Conservation (phyloP, 2,888 invertebrate species). For the Papilio protenor region DNA sequence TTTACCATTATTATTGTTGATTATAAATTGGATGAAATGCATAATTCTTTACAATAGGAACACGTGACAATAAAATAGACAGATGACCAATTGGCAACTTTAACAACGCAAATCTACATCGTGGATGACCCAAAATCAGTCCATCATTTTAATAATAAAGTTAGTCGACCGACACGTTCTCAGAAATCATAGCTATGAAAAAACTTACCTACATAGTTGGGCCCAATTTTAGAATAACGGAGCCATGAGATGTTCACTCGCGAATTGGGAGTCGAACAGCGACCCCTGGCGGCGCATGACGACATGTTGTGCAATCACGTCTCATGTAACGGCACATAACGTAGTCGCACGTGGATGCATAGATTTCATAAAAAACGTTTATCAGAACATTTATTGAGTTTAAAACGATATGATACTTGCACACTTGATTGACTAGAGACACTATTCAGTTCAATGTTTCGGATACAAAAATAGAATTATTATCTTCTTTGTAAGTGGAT, state of each 20-base stretch:
- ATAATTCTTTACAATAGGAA: background rate
- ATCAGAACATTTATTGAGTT: background rate
- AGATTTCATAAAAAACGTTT: background rate
- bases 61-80: background rate
- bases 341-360: constrained; percentile 12
- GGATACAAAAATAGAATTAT: background rate
- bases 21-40: background rate
- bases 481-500: background rate
- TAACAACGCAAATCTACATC: constrained; percentile 7
- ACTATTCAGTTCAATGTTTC: background rate
- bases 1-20: background rate
- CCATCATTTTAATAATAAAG: constrained; percentile 32
- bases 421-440: background rate
- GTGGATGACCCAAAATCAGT: constrained; percentile 26
- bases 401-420: background rate
- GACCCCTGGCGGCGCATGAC: constrained; percentile 34
- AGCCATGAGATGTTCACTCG: constrained; percentile 32
- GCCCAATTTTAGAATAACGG: constrained; percentile 41
- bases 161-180: constrained; percentile 27
- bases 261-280: constrained; percentile 42
- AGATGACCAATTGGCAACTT: constrained; percentile 9
- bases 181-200: constrained; percentile 23
- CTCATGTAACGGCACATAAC: constrained; percentile 28
- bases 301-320: constrained; percentile 40
- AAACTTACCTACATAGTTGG: constrained; percentile 37